Evolutionary conservation across 2,888 invertebrate genomes (phyloP).

Genomic region (Chymomyza procnemis): DNA sequence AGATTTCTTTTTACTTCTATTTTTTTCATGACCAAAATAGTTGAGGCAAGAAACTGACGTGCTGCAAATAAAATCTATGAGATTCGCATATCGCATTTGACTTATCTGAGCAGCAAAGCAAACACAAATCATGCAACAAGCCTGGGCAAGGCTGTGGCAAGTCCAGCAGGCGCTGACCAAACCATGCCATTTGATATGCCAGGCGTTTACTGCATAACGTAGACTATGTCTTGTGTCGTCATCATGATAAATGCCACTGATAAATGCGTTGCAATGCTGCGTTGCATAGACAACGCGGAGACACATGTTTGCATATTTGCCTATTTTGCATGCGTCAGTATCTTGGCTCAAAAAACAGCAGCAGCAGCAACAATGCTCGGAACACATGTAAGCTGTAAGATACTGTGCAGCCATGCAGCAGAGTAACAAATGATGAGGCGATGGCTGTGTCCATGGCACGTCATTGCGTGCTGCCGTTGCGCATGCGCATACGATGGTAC

Average conservation of each 20-base stretch:
- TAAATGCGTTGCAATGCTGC: conserved; percentile 64
- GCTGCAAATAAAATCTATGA: conserved; percentile 59
- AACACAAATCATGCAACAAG: conserved; percentile 51
- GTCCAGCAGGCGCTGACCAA: background rate
- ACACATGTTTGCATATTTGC: conserved; percentile 62
- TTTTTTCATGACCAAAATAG: conserved; percentile 44
- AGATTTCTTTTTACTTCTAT: background rate
- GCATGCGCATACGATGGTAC: background rate
- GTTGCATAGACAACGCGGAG: conserved; percentile 62
- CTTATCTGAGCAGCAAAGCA: conserved; percentile 54
- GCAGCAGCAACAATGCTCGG: conserved; percentile 6
- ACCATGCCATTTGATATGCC: conserved; percentile 61
- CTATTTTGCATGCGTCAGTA: conserved; percentile 39
- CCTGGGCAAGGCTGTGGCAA: conserved; percentile 1
- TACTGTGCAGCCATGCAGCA: conserved; percentile 1
- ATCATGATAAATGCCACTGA: conserved; percentile 67
- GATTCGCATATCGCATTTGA: conserved; percentile 71
- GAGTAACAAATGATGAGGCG: background rate
- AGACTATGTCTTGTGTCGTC: conserved; percentile 18
- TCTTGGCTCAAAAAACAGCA: background rate
- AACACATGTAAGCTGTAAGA: conserved; percentile 57
- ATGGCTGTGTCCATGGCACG: background rate
- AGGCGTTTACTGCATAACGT: conserved; percentile 28
- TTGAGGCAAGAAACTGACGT: conserved; percentile 30
- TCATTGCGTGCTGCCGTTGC: background rate